Percentiles rank a stretch among this genome's conserved stretches.
Conservation (phyloP, 2,888 invertebrate genomes). For the Scaptomyza flava region DNA sequence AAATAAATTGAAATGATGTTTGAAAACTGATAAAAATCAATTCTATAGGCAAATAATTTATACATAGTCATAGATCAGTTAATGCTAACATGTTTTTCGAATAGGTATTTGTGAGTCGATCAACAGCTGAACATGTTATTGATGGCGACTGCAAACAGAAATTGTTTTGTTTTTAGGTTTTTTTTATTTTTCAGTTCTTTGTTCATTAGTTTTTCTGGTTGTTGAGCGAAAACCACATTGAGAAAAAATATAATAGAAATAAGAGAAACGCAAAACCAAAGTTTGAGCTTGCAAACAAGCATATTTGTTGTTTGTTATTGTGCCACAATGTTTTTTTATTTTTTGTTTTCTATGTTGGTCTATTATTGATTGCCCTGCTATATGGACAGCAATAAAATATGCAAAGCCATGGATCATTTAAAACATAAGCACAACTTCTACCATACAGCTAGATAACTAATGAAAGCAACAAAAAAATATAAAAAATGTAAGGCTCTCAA, state of each 20-base stretch:
- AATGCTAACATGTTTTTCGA: neutral
- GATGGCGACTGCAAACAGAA: constrained; percentile 48
- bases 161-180: constrained; percentile 32
- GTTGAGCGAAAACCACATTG: constrained; percentile 46
- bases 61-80: neutral
- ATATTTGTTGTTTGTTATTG: constrained; percentile 69
- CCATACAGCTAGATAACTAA: constrained; percentile 40
- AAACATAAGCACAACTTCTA: constrained; percentile 19
- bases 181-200: constrained; percentile 7
- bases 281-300: constrained; percentile 68
- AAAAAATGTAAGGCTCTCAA: too few species aligned
- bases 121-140: constrained; percentile 40
- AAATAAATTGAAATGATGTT: too few species aligned
- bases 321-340: constrained; percentile 33
- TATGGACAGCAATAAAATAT: constrained; percentile 56
- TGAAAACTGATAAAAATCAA: too few species aligned
- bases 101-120: constrained; percentile 31
- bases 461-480: constrained; percentile 32
- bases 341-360: constrained; percentile 48
- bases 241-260: constrained; percentile 26
- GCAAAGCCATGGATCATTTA: constrained; percentile 35
- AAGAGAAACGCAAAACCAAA: constrained; percentile 42
- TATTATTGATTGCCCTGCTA: constrained; percentile 70
- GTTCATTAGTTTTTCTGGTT: constrained; percentile 36
- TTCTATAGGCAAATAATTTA: neutral